Base-by-base conservation (phyloP, 1,140 invertebrate species). In the Drosophila lowei region DNA sequence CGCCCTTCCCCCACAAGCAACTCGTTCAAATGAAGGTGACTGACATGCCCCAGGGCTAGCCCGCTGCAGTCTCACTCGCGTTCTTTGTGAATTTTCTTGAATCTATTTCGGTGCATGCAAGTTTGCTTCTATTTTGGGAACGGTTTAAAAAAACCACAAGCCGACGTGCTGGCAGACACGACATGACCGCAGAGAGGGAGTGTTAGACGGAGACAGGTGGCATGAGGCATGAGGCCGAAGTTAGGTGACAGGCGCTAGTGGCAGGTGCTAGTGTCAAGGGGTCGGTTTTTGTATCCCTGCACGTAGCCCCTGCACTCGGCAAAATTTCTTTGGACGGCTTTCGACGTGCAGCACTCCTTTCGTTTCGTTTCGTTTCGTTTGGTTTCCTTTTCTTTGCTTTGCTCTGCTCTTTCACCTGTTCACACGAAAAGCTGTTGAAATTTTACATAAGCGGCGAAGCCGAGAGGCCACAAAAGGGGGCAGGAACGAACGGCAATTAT, bases 61-160 rank as follows among this genome's bases (percentile, higher is more conserved):
- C 38, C 9, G 11, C 11, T 6, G 7, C 41, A 48, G 38, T 16
- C 16, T 41, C 1, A n/a, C 15, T 38, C 34, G 61, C 34, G 34
- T 48, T 21, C 42, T 46, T 47, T 23, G 34, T 38, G 34, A 38
- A 38, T 25, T 47, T 49, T 34, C 42, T 53, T 53, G 30, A 38
- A 53, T 43, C 79, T 84, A 84, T 84, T 85, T 81, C 60, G 66
- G 59, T 73, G 67, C 81, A 80, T 80, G 81, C 81, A 86, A 80
- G 65, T 67, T 62, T 60, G 77, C 61, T 67, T 77, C 80, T 85
- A 85, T 85, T 85, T 85, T 68, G 57, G 70, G 58, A 73, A 44
- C 71, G 43, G 25, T 73, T 77, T 70, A 80, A 67, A 77, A 85
- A 85, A 84, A 85, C 81, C 80, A 73, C 80, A 85, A 65, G 49